phyloP scores from a whole-genome alignment of 2,113 vertebrate species.

The Ovibos moschatus region DNA sequence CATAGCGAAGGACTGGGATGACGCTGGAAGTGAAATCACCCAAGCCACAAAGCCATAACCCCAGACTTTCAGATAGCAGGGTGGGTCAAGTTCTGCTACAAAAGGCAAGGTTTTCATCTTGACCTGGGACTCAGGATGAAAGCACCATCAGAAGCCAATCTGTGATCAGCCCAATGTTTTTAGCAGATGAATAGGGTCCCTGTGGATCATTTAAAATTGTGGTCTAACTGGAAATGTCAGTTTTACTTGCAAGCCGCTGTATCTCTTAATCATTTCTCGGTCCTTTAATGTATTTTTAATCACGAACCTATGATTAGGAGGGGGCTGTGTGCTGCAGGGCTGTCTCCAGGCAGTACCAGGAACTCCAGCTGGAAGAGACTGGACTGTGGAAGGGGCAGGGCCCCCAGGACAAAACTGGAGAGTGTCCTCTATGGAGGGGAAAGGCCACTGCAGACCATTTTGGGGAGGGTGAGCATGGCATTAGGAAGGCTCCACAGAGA shows the following conservation, averaged over 20 bases:
- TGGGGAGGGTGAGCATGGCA: not conserved
- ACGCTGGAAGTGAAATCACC: not conserved
- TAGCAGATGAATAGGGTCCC: slow-evolving; percentile 35
- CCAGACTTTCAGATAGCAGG: slow-evolving; percentile 51
- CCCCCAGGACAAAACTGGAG: not conserved
- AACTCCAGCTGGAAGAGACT: slow-evolving; percentile 26
- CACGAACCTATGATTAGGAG: slow-evolving; percentile 40
- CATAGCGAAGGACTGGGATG: not conserved
- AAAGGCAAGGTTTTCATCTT: slow-evolving; percentile 61
- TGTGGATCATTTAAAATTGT: slow-evolving; percentile 56
- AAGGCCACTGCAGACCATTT: not conserved
- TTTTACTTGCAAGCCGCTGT: slow-evolving; percentile 41
- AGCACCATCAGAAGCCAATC: slow-evolving; percentile 55
- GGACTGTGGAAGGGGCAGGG: not conserved
- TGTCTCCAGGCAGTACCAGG: not conserved
- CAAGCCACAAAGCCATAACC: slow-evolving; percentile 3
- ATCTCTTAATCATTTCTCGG: slow-evolving; percentile 57
- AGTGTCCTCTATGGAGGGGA: not conserved
- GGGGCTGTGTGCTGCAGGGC: not conserved
- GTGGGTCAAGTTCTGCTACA: not conserved
- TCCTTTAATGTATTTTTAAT: slow-evolving; percentile 73
- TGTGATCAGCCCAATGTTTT: slow-evolving; percentile 45
- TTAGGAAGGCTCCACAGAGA: not conserved
- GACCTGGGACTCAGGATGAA: slow-evolving; percentile 52
- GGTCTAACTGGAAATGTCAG: slow-evolving; percentile 47